Base-by-base conservation (phyloP, 2,888 invertebrate species). In the Drosophila vallismaia region DNA sequence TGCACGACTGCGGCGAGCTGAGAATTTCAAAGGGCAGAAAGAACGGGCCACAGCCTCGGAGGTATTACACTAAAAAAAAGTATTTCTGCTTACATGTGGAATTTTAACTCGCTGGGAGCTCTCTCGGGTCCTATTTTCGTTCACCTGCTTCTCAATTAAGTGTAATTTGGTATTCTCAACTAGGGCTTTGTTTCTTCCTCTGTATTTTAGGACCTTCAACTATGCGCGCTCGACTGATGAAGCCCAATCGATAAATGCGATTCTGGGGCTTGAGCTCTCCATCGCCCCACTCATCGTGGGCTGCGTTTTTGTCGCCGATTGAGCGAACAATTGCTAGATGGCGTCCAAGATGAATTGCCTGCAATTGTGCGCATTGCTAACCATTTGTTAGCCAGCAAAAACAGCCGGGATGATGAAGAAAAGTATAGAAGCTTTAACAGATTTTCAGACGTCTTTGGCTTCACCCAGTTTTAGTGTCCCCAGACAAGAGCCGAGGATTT, bases 311-410 rank as follows among this genome's bases (percentile, higher is more conserved):
- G 81, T 78, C 81, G 72, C 74, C 87, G 76, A 78, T 86, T 81
- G 86, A 76, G 76, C 74, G 74, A 76, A 74, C 85, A 76, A 84
- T 82, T 81, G 85, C 68, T 77, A 73, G 80, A 67, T 68, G 81
- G 50, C 67, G 59, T 54, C 56, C 71, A 73, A 86, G 82, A 82
- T 84, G 87, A 84, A 82, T 82, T 74, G 84, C 67, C 79, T 84
- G 87, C 87, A 82, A 84, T 82, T 86, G 81, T 74, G 78, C 81
- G 62, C 81, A 81, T 76, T 66, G 87, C 72, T 66, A 60, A 72
- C 74, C 87, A 86, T 82, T 82, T 82, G 82, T 82, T 84, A 52
- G 60, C 71, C 50, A 46, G 51, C 62, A 38, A 60, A 71, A 77
- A 66, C 80, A 68, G 62, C 54, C 26, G 38, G 44, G 52, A 14